Base-by-base conservation (phyloP, 2,888 invertebrate species). In the Luffia ferchaultella region DNA sequence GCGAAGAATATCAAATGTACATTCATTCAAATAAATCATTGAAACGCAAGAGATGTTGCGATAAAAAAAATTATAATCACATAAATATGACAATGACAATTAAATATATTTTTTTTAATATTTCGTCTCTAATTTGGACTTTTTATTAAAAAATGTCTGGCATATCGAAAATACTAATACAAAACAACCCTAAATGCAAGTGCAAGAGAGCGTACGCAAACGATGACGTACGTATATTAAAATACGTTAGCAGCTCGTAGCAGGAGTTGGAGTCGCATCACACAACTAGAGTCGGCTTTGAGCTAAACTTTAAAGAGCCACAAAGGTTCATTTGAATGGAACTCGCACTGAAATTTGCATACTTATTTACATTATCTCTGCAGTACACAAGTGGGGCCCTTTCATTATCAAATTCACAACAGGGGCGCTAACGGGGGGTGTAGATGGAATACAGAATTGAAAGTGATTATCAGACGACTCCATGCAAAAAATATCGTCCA, bases 351-450 rank as follows among this genome's bases (percentile, higher is more conserved):
- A 72, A 75, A 83, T 82, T 83, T 80, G 80, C 82, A 80, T 83
- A 78, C 76, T 74, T 83, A 82, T 83, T 83, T 82, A 78, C 80
- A 83, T 82, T 82, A 83, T 82, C 82, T 82, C 69, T 76, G 80
- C 77, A 76, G 69, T 74, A 77, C 82, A 80, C 82, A 78, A 79
- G 76, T 76, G 74, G 73, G 73, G 68, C 70, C 78, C 77, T 76
- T 79, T 80, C 77, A 80, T 83, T 82, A 80, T 79, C 79, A 75
- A 82, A 82, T 74, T 82, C 76, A 68, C 70, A 73, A 73, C 68
- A 69, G 67, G 68, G 71, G 78, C 73, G 75, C 62, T 67, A 56
- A 60, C 63, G 53, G 55, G 57, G 57, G 45, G 58, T 55, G 70
- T 63, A 57, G 61, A n/a, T 60, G 62, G 82, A 80, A 82, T 83